phyloP scores from a whole-genome alignment of 2,797 vertebrate genomes.

The Enteromius anoplus region DNA sequence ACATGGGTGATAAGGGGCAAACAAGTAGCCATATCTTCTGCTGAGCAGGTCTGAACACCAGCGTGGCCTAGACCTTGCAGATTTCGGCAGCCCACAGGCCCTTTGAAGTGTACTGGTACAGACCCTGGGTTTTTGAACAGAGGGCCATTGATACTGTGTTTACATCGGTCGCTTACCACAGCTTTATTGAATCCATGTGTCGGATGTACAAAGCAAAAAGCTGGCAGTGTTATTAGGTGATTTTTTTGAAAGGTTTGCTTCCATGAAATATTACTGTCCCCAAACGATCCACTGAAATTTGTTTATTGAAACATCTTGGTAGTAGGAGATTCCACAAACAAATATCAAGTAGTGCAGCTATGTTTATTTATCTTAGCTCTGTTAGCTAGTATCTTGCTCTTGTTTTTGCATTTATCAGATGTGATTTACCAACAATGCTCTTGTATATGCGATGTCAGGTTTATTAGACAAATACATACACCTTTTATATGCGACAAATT shows the following conservation, averaged over 20 bases:
- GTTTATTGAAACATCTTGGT: neutral
- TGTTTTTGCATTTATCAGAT: neutral
- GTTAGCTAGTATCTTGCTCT: neutral
- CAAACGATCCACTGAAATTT: neutral
- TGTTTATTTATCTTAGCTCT: neutral
- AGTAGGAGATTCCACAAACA: neutral
- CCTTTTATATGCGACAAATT: slow-evolving; percentile 10
- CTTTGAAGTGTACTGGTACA: slow-evolving; percentile 68
- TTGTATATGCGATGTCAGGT: neutral
- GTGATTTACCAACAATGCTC: neutral
- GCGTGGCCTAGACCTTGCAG: slow-evolving; percentile 67
- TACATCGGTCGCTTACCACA: slow-evolving; percentile 62
- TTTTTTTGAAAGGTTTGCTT: neutral
- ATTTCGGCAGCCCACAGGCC: slow-evolving; percentile 52
- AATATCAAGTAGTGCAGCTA: slow-evolving; percentile 10
- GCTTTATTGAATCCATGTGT: slow-evolving; percentile 62
- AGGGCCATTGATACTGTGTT: slow-evolving; percentile 70
- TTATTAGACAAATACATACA: neutral
- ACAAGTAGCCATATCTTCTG: slow-evolving; percentile 70
- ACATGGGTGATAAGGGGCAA: slow-evolving; percentile 54
- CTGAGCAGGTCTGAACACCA: slow-evolving; percentile 66
- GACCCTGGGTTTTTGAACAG: slow-evolving; percentile 67
- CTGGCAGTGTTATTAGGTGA: slow-evolving; percentile 30
- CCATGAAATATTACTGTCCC: neutral
- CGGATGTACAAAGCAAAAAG: slow-evolving; percentile 26